phyloP scores from a whole-genome alignment of 2,888 invertebrate genomes.

The Peribatodes rhomboidaria region DNA sequence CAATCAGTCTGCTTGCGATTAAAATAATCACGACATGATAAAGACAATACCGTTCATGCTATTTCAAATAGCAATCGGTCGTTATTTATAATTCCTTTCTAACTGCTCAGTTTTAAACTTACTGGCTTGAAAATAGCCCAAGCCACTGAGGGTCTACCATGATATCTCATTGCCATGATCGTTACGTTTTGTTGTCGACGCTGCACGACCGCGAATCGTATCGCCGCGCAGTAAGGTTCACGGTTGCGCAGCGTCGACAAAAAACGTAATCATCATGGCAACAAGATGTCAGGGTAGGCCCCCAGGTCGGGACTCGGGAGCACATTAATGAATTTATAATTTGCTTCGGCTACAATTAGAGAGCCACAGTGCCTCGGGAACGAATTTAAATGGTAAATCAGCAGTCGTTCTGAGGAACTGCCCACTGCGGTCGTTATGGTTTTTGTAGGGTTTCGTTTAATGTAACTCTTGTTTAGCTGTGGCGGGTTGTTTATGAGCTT shows the following conservation, averaged over 20 bases:
- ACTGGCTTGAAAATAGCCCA: constrained; percentile 55
- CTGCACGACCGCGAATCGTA: no score
- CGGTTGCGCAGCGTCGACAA: no score
- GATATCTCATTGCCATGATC: no score
- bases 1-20: no score
- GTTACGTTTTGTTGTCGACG: no score
- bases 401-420: constrained; percentile 60
- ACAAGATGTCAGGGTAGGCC: no score
- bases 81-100: background rate
- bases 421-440: constrained; percentile 57
- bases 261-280: no score
- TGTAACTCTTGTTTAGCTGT: constrained; percentile 13
- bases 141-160: no score
- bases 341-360: constrained; percentile 73
- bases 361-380: constrained; percentile 66
- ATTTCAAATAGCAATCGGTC: background rate
- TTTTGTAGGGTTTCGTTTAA: constrained; percentile 42
- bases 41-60: no score
- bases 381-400: constrained; percentile 72
- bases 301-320: constrained; percentile 48
- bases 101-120: constrained; percentile 4
- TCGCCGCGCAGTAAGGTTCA: no score
- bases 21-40: no score
- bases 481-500: constrained; percentile 10
- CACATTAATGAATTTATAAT: constrained; percentile 79